Conservation (phyloP, 2,888 invertebrate species). For the Terebella lapidaria region DNA sequence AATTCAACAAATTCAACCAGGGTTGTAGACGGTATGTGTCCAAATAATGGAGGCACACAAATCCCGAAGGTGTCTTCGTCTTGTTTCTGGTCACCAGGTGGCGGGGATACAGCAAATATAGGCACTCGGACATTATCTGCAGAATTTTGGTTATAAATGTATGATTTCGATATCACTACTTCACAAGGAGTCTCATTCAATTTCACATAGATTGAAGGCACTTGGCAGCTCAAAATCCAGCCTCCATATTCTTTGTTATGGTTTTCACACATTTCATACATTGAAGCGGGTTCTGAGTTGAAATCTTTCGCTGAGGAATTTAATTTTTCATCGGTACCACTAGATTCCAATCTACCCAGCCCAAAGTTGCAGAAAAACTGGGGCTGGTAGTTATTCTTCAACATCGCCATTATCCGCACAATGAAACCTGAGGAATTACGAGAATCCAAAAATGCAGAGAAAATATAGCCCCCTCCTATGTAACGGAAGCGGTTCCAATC, state of each 20-base stretch:
- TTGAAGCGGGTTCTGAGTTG: slow-evolving; percentile 15
- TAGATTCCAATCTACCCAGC: too few species aligned
- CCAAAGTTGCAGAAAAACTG: slow-evolving; percentile 19
- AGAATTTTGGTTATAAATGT: background rate
- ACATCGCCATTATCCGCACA: slow-evolving; percentile 17
- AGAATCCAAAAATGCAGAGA: background rate
- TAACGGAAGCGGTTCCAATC: too few species aligned
- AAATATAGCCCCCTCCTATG: background rate
- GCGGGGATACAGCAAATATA: background rate
- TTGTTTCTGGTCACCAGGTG: background rate
- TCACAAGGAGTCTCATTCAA: slow-evolving; percentile 4
- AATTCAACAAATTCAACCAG: slow-evolving; percentile 47
- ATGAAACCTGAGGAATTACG: too few species aligned
- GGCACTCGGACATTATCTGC: background rate
- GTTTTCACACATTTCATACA: slow-evolving; percentile 49
- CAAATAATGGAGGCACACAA: slow-evolving; percentile 48
- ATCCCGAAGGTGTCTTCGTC: slow-evolving; percentile 28
- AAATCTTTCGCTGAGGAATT: background rate
- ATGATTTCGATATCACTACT: slow-evolving; percentile 1
- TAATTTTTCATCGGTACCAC: too few species aligned
- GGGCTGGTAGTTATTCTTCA: slow-evolving; percentile 8
- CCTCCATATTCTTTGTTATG: slow-evolving; percentile 46
- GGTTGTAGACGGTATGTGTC: slow-evolving; percentile 34
- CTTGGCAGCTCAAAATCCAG: slow-evolving; percentile 40
- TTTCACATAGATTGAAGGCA: slow-evolving; percentile 13